Percentiles rank a stretch among this genome's conserved stretches.
Conservation (phyloP, 2,888 invertebrate genomes). For the Ametastegia equiseti region DNA sequence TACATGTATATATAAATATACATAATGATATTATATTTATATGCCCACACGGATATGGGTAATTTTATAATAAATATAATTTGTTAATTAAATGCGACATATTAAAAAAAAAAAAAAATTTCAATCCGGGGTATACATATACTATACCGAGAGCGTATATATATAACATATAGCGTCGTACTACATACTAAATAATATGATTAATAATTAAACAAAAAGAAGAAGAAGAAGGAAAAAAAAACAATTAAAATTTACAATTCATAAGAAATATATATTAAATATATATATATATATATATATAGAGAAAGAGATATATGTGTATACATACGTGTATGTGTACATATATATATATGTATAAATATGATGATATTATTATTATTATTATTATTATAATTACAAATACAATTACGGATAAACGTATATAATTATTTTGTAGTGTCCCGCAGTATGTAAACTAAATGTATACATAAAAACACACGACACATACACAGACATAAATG, state of each 20-base stretch:
- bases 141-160: conserved; percentile 46
- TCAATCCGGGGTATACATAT: conserved; percentile 41
- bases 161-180: no score
- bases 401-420: conserved; percentile 60
- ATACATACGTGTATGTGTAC: conserved; percentile 67
- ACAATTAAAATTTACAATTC: conserved; percentile 74
- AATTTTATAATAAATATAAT: conserved; percentile 4
- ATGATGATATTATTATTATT: conserved; percentile 56
- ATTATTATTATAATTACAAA: not conserved
- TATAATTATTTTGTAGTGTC: conserved; percentile 75
- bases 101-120: conserved; percentile 3
- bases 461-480: conserved; percentile 30
- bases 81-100: not conserved
- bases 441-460: conserved; percentile 72
- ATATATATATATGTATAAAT: conserved; percentile 77
- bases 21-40: no score
- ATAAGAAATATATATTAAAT: no score
- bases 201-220: conserved; percentile 60
- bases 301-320: conserved; percentile 65
- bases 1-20: not conserved
- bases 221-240: conserved; percentile 65
- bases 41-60: conserved; percentile 20
- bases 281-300: conserved; percentile 66
- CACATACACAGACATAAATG: no score
- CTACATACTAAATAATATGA: conserved; percentile 65